These are phyloP conservation scores for Tragopan temminckii DNA, from an alignment of 2,797 vertebrate genomes.

Conservation along the genomic window DNA sequence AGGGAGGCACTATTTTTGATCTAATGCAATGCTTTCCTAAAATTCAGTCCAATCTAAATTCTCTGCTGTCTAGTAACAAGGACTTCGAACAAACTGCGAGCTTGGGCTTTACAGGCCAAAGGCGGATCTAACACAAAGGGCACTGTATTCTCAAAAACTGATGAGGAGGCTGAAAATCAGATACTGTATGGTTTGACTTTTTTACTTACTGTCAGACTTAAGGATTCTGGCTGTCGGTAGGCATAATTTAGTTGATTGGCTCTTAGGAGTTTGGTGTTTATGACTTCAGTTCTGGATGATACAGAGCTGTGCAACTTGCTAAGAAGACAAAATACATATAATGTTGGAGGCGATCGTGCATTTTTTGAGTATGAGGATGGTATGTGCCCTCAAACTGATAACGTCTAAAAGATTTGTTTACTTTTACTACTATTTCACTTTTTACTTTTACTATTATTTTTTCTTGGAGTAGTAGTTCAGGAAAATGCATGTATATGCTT, in stretches of 20 bases:
- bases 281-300: neutral
- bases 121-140: neutral
- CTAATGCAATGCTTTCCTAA: neutral
- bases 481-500: neutral
- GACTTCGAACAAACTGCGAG: neutral
- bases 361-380: neutral
- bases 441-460: too few species aligned
- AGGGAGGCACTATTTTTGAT: neutral
- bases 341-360: neutral
- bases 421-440: too few species aligned
- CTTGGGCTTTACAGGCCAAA: neutral
- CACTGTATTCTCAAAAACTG: neutral
- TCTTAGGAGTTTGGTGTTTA: neutral
- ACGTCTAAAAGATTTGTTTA: neutral
- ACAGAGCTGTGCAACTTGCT: neutral
- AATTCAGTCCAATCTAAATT: neutral
- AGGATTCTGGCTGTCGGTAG: neutral
- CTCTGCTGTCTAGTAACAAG: neutral
- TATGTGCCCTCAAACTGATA: neutral
- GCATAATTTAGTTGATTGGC: neutral
- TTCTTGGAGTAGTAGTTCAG: neutral
- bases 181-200: neutral
- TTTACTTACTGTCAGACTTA: neutral
- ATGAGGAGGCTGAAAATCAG: neutral
- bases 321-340: neutral